A percentile compares a stretch with the other conserved stretches of the same genome.
Conservation (phyloP, 2,888 invertebrate genomes). For the Apodemia hepburni region DNA sequence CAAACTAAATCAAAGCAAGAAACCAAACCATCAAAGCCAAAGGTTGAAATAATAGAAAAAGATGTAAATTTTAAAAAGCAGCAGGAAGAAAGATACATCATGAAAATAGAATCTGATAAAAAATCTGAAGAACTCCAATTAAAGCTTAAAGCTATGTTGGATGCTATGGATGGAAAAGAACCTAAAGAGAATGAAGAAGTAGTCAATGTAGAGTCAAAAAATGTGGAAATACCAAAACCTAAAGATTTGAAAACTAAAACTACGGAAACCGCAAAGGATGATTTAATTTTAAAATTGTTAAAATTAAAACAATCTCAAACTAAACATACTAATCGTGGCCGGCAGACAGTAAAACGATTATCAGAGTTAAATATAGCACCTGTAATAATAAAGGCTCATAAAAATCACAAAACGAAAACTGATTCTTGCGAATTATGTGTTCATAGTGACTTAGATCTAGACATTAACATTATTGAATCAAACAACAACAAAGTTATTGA, state of each 20-base stretch:
- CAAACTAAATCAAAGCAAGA: background rate
- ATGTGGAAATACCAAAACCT: constrained; percentile 26
- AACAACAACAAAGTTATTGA: constrained; percentile 28
- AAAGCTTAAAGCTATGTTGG: background rate
- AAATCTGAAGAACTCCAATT: background rate
- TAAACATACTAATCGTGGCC: background rate
- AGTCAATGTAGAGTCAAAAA: constrained; percentile 19
- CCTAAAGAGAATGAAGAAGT: constrained; percentile 19
- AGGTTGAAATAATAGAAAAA: background rate
- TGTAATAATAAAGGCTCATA: background rate
- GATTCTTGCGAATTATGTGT: constrained; percentile 29
- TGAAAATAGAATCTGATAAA: background rate
- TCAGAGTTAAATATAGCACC: background rate
- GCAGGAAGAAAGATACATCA: background rate
- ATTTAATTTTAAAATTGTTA: background rate
- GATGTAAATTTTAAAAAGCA: background rate
- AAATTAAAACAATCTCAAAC: background rate
- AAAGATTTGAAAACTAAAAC: constrained; percentile 37
- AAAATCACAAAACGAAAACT: background rate
- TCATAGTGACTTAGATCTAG: constrained; percentile 42
- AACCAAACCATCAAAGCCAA: background rate
- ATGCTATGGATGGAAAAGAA: constrained; percentile 1
- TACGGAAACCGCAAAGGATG: background rate
- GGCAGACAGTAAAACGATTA: background rate
- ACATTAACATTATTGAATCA: constrained; percentile 35